Evolutionary conservation across 1,140 invertebrate species (phyloP), one percentile per base, ranked within the genome.

Genomic region (Lepidotrigona ventralis): DNA sequence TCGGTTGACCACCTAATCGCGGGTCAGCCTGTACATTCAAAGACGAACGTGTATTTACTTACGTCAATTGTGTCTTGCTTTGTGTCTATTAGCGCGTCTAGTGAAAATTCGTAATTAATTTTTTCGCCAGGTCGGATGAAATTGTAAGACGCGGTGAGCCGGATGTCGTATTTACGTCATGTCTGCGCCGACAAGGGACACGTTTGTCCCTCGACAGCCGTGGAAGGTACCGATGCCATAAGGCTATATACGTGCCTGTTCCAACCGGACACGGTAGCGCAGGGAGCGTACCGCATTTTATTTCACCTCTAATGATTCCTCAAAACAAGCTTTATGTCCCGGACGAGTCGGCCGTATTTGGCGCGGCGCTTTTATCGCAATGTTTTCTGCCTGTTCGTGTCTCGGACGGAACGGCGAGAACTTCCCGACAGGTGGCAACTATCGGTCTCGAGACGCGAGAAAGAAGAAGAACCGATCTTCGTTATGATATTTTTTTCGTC

Each of bases 301-400:
- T 85, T 85, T 87, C 83, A 53, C 79, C 75, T 82, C 78, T 88
- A 87, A 87, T 79, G 79, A 88, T 87, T 85, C 75, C 75, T 88
- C 79, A 87, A 88, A 87, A 88, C 86, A 82, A 87, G 86, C 86
- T 85, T 88, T 81, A 79, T 85, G 72, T 88, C 68, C 73, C 72
- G 64, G 84, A 79, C 86, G 63, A 39, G 73, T 69, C 21, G 53
- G 15, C 83, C 75, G 53, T 85, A 88, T 88, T 88, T 88, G 83
- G 86, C 69, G 72, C 68, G 64, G 81, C 54, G 79, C 77, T 88
- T 88, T 87, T 83, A 88, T 88, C 86, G 79, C 71, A 79, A 68
- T 85, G 86, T 88, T 88, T 88, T 85, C 76, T 88, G 64, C 63
- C 56, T 75, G 79, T 60, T 68, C 76, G 75, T 72, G 58, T 63